Conservation (phyloP, 2,797 vertebrate genomes). For the Sylvia borin region DNA sequence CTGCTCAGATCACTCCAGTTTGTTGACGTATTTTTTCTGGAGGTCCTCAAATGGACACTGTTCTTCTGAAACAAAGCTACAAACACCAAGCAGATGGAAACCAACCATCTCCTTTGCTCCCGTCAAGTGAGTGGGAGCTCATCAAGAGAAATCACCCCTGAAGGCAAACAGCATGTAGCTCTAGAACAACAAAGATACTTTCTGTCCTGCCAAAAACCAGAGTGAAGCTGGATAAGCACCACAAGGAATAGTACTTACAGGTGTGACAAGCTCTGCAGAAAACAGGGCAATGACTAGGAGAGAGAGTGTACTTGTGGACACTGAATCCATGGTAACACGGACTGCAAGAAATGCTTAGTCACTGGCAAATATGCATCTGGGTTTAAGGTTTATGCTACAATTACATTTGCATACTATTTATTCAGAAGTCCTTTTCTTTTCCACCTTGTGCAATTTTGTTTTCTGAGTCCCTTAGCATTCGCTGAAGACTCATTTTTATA, state of each 20-base stretch:
- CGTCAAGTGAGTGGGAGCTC: fast-evolving
- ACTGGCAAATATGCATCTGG: neutral
- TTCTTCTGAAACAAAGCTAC: neutral
- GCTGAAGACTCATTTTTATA: neutral
- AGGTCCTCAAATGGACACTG: neutral
- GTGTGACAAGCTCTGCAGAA: neutral
- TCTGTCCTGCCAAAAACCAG: neutral
- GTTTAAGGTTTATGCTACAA: neutral
- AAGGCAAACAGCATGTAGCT: neutral
- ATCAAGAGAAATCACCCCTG: neutral
- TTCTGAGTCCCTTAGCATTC: neutral
- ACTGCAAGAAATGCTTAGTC: neutral
- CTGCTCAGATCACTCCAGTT: neutral
- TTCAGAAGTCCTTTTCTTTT: neutral
- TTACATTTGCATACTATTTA: neutral
- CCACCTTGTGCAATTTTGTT: neutral
- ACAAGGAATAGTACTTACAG: neutral
- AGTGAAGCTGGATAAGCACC: neutral
- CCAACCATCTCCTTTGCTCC: neutral
- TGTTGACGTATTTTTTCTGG: neutral
- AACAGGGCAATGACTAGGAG: neutral
- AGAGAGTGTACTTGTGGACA: neutral
- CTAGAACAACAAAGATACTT: neutral
- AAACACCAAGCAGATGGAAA: neutral
- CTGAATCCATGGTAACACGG: fast-evolving